Base-by-base conservation (phyloP, 2,113 vertebrate genomes). In the Lasiurus cinereus region DNA sequence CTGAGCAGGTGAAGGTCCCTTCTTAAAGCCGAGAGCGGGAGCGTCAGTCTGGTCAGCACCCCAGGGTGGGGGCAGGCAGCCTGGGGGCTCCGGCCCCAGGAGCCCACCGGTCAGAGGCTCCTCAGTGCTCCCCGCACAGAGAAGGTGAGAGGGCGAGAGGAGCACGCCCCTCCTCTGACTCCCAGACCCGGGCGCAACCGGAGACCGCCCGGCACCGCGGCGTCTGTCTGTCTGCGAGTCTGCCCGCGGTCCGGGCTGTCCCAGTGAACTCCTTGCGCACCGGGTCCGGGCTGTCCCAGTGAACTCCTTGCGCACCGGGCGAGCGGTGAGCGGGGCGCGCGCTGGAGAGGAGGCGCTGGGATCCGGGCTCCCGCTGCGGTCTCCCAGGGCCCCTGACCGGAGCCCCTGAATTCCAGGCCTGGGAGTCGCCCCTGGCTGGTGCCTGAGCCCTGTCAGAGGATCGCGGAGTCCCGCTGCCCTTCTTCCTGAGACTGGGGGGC, bases 191-290 rank as follows among this genome's bases (percentile, higher is more conserved):
- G 29, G 33, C 2, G 13, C 54, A 87, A 52, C 29, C 70, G 5
- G 87, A 93, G 95, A 96, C 94, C 50, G 8, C 72, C 94, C 27
- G 77, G 92, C 95, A 90, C 89, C 62, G 5, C 9, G 94, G 92
- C 82, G 92, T 96, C 94, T 84, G 90, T 94, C 46, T 95, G 95
- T 96, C 94, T 96, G 92, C 74, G 14, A 13, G 31, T 82, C 96
- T 77, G 79, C 89, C 48, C 59, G 14, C 66, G 46, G 46, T 46
- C 46, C 46, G 19, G 77, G 59, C 66, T 88, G 59, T 43, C n/a
- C 0, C 36, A 43, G 82, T 85, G 97, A 95, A 88, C 93, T 92
- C 69, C 31, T 36, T 18, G 14, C 3, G 14, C 27, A 9, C 29
- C 16, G 46, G 46, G 46, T 46, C 46, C 46, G 19, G 77, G 59